phyloP scores from a whole-genome alignment of 2,888 invertebrate species.

The Coremacera marginata region DNA sequence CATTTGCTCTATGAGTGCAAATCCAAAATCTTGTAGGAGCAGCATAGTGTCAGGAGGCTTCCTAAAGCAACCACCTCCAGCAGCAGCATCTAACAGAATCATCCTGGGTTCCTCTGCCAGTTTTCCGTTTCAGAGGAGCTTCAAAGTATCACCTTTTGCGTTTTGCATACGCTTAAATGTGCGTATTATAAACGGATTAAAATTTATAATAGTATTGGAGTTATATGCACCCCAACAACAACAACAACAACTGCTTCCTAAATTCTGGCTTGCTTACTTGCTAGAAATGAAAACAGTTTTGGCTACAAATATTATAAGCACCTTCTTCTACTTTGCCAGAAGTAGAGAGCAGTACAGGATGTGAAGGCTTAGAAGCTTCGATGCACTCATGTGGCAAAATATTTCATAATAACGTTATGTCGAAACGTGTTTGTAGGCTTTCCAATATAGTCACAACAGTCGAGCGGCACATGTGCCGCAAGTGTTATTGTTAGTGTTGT shows the following conservation, averaged over 20 bases:
- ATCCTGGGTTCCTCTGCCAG: neutral
- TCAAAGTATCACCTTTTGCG: slow-evolving; percentile 53
- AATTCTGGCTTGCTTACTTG: neutral
- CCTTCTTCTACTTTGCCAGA: neutral
- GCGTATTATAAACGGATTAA: slow-evolving; percentile 68
- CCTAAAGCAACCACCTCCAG: neutral
- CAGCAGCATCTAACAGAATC: neutral
- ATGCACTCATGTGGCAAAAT: slow-evolving; percentile 33
- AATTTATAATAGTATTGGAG: slow-evolving; percentile 58
- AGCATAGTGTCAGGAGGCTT: neutral
- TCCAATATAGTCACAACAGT: neutral
- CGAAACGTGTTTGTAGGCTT: neutral
- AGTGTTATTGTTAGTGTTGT: neutral
- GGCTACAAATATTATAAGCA: slow-evolving; percentile 29
- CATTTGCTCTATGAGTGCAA: slow-evolving; percentile 4
- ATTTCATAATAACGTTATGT: slow-evolving; percentile 13
- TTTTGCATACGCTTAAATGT: slow-evolving; percentile 62
- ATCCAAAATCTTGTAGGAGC: slow-evolving; percentile 39
- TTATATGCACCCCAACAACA: slow-evolving; percentile 21
- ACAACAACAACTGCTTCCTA: neutral
- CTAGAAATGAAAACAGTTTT: slow-evolving; percentile 17
- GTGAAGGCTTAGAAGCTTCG: neutral
- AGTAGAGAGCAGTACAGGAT: neutral
- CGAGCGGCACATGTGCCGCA: neutral
- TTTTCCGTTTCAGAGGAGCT: neutral